Evolutionary conservation across 2,113 vertebrate genomes (phyloP), one percentile per base, ranked within the genome.

Genomic region (Propithecus coquereli): DNA sequence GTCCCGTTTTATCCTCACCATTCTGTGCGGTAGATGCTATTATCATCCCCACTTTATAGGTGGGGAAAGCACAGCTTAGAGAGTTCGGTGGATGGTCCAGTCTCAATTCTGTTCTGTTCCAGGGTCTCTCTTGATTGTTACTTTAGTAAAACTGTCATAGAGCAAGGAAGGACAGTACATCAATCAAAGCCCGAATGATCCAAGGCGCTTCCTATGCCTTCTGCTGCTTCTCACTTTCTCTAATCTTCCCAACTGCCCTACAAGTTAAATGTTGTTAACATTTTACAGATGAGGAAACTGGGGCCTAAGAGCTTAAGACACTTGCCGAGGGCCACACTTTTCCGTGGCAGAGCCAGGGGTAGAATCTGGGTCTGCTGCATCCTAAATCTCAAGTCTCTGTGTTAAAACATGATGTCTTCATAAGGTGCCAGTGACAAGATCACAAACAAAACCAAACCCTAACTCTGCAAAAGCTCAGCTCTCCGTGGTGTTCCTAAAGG

Each of bases 1-100:
- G 10, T 12, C 25, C 34, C 52, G 0, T 14, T 32, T 54, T 37
- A 6, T 25, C 59, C 43, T 65, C 43, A 2, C 6, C 0, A 1
- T 34, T 18, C 59, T 65, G 3, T 5, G 63, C 32, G 50, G 22
- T 7, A 37, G 34, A 25, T 0, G 40, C 57, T 43, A 30, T 22
- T 61, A 7, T 57, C 22, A 10, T 18, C 37, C 65, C 76, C 66
- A 16, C 25, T 65, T 25, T 12, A 22, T 13, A 83, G 50, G 14
- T 2, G 9, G 52, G 20, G 2, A 61, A 47, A 8, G 30, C 4
- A 6, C 10, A 9, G 5, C 37, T 34, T 9, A 2, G 1, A 32
- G 77, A 68, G 32, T 57, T 18, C 22, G 9, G 16, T 2, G 27
- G 43, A 9, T 7, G 27, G 25, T 30, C 13, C 71, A 43, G 4